phyloP scores from a whole-genome alignment of 2,888 invertebrate species.

The Hyposoter dolosus region DNA sequence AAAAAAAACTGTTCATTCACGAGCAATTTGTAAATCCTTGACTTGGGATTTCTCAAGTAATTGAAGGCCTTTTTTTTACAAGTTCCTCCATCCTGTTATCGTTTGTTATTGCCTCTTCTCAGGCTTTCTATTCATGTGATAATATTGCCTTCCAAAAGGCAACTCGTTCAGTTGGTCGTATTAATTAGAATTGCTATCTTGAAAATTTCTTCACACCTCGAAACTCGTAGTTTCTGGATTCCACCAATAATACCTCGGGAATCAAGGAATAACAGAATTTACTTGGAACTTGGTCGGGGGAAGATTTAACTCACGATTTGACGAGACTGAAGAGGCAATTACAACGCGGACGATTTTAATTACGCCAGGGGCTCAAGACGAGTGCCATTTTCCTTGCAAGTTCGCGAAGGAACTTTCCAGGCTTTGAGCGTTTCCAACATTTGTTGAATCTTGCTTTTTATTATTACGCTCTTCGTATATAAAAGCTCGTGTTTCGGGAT shows the following conservation, averaged over 20 bases:
- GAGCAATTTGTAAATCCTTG: background rate
- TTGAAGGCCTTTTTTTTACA: background rate
- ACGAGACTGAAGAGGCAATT: constrained; percentile 53
- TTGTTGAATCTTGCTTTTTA: constrained; percentile 22
- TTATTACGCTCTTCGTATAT: constrained; percentile 44
- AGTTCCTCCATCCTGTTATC: background rate
- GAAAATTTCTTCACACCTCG: background rate
- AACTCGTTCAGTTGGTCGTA: background rate
- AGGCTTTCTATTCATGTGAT: background rate
- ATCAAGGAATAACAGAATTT: constrained; percentile 36
- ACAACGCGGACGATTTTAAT: constrained; percentile 52
- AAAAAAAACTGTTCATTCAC: background rate
- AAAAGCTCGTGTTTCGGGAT: constrained; percentile 16
- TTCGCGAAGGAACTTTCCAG: constrained; percentile 1
- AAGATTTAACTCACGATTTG: constrained; percentile 26
- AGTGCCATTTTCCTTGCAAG: constrained; percentile 46
- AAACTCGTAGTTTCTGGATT: background rate
- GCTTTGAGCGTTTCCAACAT: constrained; percentile 10
- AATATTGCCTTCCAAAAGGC: background rate
- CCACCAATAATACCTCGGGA: background rate
- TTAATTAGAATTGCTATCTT: constrained; percentile 2
- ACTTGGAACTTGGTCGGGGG: background rate
- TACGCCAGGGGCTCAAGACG: constrained; percentile 52
- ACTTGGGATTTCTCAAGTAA: background rate
- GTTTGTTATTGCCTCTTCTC: background rate